phyloP scores from a whole-genome alignment of 2,888 invertebrate genomes.

The Cryptocephalus moraei region DNA sequence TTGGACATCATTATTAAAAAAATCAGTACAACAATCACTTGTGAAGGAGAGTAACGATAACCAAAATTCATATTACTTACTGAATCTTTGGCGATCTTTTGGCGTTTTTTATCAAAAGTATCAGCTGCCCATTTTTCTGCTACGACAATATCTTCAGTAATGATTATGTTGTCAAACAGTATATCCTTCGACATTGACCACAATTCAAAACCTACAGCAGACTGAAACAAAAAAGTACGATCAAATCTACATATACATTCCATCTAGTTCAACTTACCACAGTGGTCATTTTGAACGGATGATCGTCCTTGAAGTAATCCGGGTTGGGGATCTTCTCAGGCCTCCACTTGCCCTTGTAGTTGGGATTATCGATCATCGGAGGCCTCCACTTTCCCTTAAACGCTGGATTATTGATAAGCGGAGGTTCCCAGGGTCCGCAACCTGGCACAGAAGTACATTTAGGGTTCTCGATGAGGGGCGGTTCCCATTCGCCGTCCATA shows the following conservation, averaged over 20 bases:
- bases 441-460: conserved; percentile 62
- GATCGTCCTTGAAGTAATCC: conserved; percentile 79
- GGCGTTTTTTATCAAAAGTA: conserved; percentile 76
- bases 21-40: neutral
- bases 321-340: conserved; percentile 85
- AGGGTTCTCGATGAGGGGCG: conserved; percentile 86
- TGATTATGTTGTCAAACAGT: conserved; percentile 89
- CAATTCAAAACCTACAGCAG: conserved; percentile 89
- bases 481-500: conserved; percentile 99
- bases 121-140: conserved; percentile 74
- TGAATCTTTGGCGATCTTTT: conserved; percentile 67
- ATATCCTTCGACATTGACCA: conserved; percentile 98
- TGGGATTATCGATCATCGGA: conserved; percentile 81
- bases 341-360: conserved; percentile 92
- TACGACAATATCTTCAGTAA: conserved; percentile 70
- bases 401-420: conserved; percentile 76
- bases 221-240: conserved; percentile 44
- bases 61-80: conserved; percentile 47
- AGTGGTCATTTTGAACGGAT: conserved; percentile 83
- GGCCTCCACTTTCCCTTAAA: conserved; percentile 93
- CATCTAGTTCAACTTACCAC: conserved; percentile 57
- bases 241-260: no score
- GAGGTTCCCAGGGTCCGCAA: conserved; percentile 85
- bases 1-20: neutral
- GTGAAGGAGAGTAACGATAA: neutral